Base-by-base conservation (phyloP, 1,140 invertebrate species). In the Heliconius nattereri region DNA sequence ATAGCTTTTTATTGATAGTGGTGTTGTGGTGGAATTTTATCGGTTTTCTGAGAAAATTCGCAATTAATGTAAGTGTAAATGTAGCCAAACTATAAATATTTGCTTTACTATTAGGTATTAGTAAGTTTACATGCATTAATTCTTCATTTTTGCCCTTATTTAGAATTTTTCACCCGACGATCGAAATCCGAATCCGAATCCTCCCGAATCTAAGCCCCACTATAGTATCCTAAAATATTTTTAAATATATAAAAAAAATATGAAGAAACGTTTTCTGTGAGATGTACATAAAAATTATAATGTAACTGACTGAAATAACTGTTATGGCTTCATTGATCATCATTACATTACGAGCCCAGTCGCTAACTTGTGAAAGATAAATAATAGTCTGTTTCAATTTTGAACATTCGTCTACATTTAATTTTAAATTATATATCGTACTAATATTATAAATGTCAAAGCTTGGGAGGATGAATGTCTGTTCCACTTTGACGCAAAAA, bases 1-100 rank as follows among this genome's bases (percentile, higher is more conserved):
- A 66, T 66, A 66, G 29, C 60, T 66, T 66, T 66, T 66, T 66
- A 66, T 66, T 66, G 26, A 66, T 66, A 13, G 13, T 66, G 60
- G 9, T 66, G 60, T 66, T 26, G 13, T 29, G 60, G 60, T 16
- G 3, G 26, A 66, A 29, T 13, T 29, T 66, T 29, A 66, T 16
- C 9, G 23, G 9, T 66, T 66, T 66, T 66, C 60, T 29, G n/a
- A 26, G 60, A 29, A 66, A 66, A 66, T 29, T 66, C 26, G 29
- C 23, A 66, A 66, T 66, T 1, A 66, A 23, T 66, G 60, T 23
- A 60, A 23, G 9, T 66, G 13, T 66, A 66, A 66, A 7, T 66
- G 60, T 29, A 29, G 60, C 60, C 13, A 7, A 66, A 26, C 29
- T 16, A 23, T 66, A 66, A 16, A 29, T 66, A 66, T 29, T 66